Evolutionary conservation across 2,113 vertebrate species (phyloP).

Genomic region (Reinhardtius hippoglossoides): DNA sequence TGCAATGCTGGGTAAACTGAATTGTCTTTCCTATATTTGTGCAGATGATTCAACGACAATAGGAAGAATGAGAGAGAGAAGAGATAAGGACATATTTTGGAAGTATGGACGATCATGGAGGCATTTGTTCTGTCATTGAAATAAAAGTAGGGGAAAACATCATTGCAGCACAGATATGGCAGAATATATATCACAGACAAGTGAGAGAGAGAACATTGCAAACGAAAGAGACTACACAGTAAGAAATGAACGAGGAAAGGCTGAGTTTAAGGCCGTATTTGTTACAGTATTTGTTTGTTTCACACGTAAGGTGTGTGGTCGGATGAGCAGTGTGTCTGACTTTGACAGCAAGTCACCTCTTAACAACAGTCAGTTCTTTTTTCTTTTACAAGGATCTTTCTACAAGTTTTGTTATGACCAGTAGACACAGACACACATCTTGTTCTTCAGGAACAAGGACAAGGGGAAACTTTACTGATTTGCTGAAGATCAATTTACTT

Average conservation of each 20-base stretch:
- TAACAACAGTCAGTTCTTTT: not conserved
- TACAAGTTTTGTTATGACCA: not conserved
- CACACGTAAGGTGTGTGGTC: too few relatives aligned
- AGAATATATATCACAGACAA: slow-evolving; percentile 1
- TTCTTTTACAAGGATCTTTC: not conserved
- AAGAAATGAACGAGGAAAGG: too few relatives aligned
- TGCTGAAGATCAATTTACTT: too few relatives aligned
- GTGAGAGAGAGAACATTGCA: too few relatives aligned
- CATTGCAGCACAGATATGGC: slow-evolving; percentile 10
- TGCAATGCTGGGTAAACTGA: not conserved
- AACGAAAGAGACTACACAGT: too few relatives aligned
- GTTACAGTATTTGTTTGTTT: too few relatives aligned
- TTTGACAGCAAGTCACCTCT: not conserved
- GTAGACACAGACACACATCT: not conserved
- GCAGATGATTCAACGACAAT: not conserved
- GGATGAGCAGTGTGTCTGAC: not conserved
- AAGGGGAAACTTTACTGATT: too few relatives aligned
- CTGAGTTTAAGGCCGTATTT: too few relatives aligned
- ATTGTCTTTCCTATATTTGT: not conserved
- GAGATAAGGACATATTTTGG: not conserved
- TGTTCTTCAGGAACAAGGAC: not conserved
- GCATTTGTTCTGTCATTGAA: not conserved
- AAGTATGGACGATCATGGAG: not conserved
- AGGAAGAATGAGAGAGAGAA: not conserved
- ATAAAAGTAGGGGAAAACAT: not conserved